Conservation (phyloP, 2,797 vertebrate species). For the Synaphobranchus kaupii region DNA sequence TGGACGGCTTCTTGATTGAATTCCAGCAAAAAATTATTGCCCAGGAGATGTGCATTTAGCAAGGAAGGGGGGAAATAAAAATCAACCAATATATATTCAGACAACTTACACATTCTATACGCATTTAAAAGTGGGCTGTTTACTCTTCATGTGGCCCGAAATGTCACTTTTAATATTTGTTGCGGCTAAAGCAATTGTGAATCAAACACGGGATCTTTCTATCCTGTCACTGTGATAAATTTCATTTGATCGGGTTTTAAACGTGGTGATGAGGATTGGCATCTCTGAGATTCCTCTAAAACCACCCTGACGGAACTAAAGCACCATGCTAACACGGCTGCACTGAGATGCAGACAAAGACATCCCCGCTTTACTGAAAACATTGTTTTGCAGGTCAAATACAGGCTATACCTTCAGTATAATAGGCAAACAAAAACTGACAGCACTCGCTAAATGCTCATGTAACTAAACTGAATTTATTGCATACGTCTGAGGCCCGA, state of each 20-base stretch:
- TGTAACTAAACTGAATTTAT: too few species aligned
- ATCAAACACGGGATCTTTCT: conserved; percentile 39
- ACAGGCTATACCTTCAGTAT: neutral
- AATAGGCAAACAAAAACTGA: neutral
- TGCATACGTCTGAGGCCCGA: neutral
- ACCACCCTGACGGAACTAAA: conserved; percentile 23
- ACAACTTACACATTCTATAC: conserved; percentile 23
- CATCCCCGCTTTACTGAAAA: neutral
- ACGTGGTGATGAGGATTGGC: conserved; percentile 45
- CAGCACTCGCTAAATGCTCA: too few species aligned
- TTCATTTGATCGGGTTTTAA: conserved; percentile 44
- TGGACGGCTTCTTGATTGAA: conserved; percentile 20
- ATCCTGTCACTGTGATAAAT: conserved; percentile 33
- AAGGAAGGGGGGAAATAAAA: neutral
- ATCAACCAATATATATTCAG: conserved; percentile 28
- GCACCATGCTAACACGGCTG: neutral
- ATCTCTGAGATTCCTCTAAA: conserved; percentile 34
- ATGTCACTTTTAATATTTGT: conserved; percentile 33
- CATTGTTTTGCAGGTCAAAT: neutral
- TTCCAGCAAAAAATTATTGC: conserved; percentile 22
- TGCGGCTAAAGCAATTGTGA: conserved; percentile 44
- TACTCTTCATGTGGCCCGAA: conserved; percentile 15
- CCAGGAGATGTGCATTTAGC: neutral
- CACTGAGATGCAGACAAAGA: neutral
- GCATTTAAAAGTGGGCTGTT: conserved; percentile 23